These are phyloP conservation scores for Anastrepha ludens DNA, from an alignment of 1,140 invertebrate genomes.

Conservation along the genomic window DNA sequence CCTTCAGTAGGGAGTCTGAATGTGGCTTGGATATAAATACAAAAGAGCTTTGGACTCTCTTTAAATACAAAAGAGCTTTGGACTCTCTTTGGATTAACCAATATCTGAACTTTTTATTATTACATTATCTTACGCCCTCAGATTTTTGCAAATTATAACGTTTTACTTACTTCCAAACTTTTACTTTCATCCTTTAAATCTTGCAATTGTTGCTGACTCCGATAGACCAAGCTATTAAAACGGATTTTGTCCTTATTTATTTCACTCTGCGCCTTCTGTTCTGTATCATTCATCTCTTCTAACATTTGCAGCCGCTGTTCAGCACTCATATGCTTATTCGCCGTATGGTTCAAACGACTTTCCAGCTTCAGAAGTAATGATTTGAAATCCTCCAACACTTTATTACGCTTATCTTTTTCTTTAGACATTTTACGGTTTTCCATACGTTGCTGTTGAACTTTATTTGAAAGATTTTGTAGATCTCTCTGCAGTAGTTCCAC, in stretches of 20 bases:
- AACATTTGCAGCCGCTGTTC: conserved; percentile 67
- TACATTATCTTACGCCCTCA: no score
- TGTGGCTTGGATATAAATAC: no score
- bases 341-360: conserved; percentile 60
- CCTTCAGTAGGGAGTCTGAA: no score
- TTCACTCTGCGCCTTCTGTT: conserved; percentile 60
- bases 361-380: conserved; percentile 60
- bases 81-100: no score
- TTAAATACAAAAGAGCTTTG: no score
- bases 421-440: conserved; percentile 63
- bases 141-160: no score
- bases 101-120: no score
- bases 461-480: conserved; percentile 66
- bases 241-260: conserved; percentile 66
- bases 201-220: conserved; percentile 64
- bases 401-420: conserved; percentile 59
- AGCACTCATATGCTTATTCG: conserved; percentile 64
- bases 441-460: conserved; percentile 65
- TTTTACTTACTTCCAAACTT: conserved; percentile 56
- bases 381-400: conserved; percentile 60
- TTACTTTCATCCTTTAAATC: conserved; percentile 65
- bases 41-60: no score
- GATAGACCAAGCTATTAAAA: conserved; percentile 66
- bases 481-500: conserved; percentile 64
- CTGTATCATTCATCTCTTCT: conserved; percentile 69